Evolutionary conservation across 1,140 invertebrate species (phyloP), one percentile per base, ranked within the genome.

Genomic region (Ceratina calcarata): DNA sequence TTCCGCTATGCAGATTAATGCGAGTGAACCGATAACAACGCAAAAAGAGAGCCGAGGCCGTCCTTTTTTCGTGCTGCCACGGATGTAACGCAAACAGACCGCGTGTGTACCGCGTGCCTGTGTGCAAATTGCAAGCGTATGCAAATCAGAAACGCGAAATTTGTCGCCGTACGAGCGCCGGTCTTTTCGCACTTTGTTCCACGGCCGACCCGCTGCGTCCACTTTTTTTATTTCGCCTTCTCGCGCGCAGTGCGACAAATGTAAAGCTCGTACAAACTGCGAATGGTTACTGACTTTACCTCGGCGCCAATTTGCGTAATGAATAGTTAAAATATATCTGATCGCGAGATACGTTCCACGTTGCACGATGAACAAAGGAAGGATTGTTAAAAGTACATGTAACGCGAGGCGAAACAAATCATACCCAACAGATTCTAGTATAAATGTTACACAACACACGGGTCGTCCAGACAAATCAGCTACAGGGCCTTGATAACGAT

Each of bases 1-100:
- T 86, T 86, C 84, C 84, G 84, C 71, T 68, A 71, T 37, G 27
- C 69, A 76, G 69, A 80, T 72, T 75, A 62, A 64, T 70, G 65
- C 77, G 37, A 24, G 57, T n/a, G 49, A 69, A 81, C 74, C 66
- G 71, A 57, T 53, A 74, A 80, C 82, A 65, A 80, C 71, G 82
- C 16, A 71, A 78, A 72, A 73, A 73, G 78, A 66, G n/a, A 61
- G 18, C n/a, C 20, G 20, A 24, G 32, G 24, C 15, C 3, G 16
- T 20, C 10, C 1, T 3, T 3, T n/a, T 8, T 55, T 32, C 67
- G 16, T n/a, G 15, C 51, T 32, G 2, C n/a, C 20, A 16, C 22
- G 37, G 15, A 27, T 55, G 73, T 45, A 58, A 58, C 65, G 58
- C 64, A 22, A 37, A 18, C 27, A 73, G 74, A 70, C 60, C 60